These are phyloP conservation scores for Batillaria attramentaria DNA, from an alignment of 1,140 invertebrate species.

Conservation along the genomic window DNA sequence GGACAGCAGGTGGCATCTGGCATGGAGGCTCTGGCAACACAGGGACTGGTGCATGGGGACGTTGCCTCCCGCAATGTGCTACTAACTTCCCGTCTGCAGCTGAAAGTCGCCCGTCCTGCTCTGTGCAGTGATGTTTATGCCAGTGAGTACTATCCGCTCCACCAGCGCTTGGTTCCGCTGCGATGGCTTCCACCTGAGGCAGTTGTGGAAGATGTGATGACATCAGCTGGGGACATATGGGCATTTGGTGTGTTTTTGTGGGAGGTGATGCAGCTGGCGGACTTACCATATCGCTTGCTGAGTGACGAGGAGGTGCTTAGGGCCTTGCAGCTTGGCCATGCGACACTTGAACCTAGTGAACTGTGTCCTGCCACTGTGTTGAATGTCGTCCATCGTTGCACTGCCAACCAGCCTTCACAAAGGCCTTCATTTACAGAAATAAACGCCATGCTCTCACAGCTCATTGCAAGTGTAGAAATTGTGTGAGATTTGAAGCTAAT, in stretches of 20 bases:
- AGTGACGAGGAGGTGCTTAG: slow-evolving; percentile 77
- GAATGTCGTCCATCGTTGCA: slow-evolving; percentile 76
- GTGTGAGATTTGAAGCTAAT: not conserved
- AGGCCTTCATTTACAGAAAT: slow-evolving; percentile 73
- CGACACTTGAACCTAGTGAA: slow-evolving; percentile 51
- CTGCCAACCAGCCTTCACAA: slow-evolving; percentile 78
- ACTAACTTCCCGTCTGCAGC: slow-evolving; percentile 84
- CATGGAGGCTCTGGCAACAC: slow-evolving; percentile 85
- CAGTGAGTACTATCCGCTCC: slow-evolving; percentile 80
- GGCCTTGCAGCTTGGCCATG: slow-evolving; percentile 61
- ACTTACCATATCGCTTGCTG: slow-evolving; percentile 63
- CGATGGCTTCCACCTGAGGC: slow-evolving; percentile 92
- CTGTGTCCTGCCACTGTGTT: slow-evolving; percentile 73
- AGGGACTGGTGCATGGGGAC: slow-evolving; percentile 87
- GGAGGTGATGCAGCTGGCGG: slow-evolving; percentile 69
- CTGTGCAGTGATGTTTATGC: slow-evolving; percentile 88
- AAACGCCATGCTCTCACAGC: slow-evolving; percentile 39
- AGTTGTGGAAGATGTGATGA: slow-evolving; percentile 79
- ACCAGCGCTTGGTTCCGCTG: slow-evolving; percentile 79
- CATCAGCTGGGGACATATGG: slow-evolving; percentile 70
- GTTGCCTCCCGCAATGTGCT: slow-evolving; percentile 94
- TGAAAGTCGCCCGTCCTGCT: slow-evolving; percentile 83
- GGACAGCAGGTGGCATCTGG: slow-evolving; percentile 84
- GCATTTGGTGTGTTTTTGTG: slow-evolving; percentile 69
- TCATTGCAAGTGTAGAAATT: slow-evolving; percentile 17